Conservation (phyloP, 1,140 invertebrate species). For the Drosophila miranda region DNA sequence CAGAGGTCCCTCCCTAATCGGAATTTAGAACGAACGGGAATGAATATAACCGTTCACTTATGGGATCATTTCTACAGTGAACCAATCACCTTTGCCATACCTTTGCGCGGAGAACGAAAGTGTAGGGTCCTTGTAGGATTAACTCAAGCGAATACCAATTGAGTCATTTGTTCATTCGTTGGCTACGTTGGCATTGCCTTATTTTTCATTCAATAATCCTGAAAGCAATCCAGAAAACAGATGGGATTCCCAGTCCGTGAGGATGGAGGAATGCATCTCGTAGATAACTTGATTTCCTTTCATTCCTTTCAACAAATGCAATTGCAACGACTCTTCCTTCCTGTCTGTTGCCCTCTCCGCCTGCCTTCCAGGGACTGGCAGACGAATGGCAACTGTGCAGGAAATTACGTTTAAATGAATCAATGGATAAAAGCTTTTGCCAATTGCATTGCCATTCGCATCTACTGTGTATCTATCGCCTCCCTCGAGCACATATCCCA, state of each 20-base stretch:
- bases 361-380: background rate
- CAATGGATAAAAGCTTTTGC: constrained; percentile 76
- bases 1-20: too few relatives aligned
- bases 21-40: too few relatives aligned
- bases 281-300: constrained; percentile 45
- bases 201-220: constrained; percentile 38
- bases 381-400: constrained; percentile 31
- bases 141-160: constrained; percentile 3
- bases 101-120: too few relatives aligned
- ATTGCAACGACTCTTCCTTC: background rate
- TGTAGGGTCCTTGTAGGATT: background rate
- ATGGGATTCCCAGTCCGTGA: constrained; percentile 34
- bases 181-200: background rate
- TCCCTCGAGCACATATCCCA: too few relatives aligned
- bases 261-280: constrained; percentile 37
- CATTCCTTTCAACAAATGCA: background rate
- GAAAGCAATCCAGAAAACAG: constrained; percentile 37
- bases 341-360: background rate
- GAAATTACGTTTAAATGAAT: constrained; percentile 73
- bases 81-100: too few relatives aligned
- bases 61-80: too few relatives aligned
- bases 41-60: too few relatives aligned
- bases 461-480: constrained; percentile 24
- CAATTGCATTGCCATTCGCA: constrained; percentile 55
- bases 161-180: constrained; percentile 7